Evolutionary conservation across 1,140 invertebrate genomes (phyloP).

Genomic region (Ceratina japonica): DNA sequence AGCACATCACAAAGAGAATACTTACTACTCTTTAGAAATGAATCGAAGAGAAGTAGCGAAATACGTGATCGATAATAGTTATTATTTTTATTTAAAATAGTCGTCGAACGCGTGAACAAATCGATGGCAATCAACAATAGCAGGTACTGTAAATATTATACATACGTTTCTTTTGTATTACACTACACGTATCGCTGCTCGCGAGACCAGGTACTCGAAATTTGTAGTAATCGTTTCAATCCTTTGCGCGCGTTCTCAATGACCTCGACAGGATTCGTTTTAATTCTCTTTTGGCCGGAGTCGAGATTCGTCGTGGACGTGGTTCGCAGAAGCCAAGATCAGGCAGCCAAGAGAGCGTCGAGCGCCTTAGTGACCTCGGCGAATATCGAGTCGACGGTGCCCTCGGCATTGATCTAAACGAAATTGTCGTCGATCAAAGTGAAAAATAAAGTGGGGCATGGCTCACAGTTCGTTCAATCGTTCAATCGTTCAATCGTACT

Average conservation of each 20-base stretch:
- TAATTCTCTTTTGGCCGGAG: too few relatives aligned
- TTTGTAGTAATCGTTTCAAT: too few relatives aligned
- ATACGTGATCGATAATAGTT: constrained; percentile 20
- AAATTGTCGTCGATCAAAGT: too few relatives aligned
- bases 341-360: constrained; percentile 72
- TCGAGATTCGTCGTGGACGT: too few relatives aligned
- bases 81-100: constrained; percentile 9
- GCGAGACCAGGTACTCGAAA: too few relatives aligned
- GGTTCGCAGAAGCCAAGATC: not conserved
- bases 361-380: constrained; percentile 83
- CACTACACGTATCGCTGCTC: not conserved
- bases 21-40: not conserved
- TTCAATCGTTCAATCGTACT: constrained; percentile 43
- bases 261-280: too few relatives aligned
- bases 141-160: constrained; percentile 7
- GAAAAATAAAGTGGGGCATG: too few relatives aligned
- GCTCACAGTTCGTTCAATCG: too few relatives aligned
- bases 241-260: too few relatives aligned
- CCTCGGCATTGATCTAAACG: constrained; percentile 89
- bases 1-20: too few relatives aligned
- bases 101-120: not conserved
- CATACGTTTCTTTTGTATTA: not conserved
- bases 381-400: constrained; percentile 88
- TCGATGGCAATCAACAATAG: not conserved
- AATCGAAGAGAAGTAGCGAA: not conserved